phyloP scores from a whole-genome alignment of 2,797 vertebrate species.

The Anas georgica region DNA sequence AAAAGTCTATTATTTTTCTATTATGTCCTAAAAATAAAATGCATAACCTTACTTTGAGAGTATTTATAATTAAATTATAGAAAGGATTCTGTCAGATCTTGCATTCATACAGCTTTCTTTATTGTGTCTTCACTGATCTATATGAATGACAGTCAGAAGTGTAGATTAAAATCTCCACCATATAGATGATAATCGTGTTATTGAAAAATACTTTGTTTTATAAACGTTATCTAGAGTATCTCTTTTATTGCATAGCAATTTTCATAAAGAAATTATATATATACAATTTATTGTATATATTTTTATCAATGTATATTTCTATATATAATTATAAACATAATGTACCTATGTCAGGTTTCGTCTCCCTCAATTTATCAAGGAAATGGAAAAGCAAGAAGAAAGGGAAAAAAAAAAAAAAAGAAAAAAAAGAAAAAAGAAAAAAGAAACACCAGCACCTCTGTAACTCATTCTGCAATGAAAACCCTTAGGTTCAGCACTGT shows the following conservation, averaged over 20 bases:
- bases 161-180: not conserved
- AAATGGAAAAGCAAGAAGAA: not conserved
- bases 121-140: not conserved
- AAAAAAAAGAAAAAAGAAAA: too few species aligned
- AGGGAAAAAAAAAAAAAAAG: not conserved
- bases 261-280: not conserved
- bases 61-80: not conserved
- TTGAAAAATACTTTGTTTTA: not conserved
- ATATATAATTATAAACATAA: constrained; percentile 45
- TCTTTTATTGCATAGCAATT: not conserved
- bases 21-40: not conserved
- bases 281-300: not conserved
- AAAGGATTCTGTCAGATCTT: not conserved
- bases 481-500: not conserved
- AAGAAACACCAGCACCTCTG: not conserved
- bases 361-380: constrained; percentile 28
- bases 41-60: not conserved
- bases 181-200: not conserved
- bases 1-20: not conserved
- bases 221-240: not conserved
- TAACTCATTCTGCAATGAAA: not conserved
- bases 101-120: not conserved
- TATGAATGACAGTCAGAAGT: not conserved
- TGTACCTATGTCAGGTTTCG: constrained; percentile 36
- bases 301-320: not conserved